These are phyloP conservation scores for Lochmaea crataegi DNA, from an alignment of 2,888 invertebrate genomes.

Conservation along the genomic window DNA sequence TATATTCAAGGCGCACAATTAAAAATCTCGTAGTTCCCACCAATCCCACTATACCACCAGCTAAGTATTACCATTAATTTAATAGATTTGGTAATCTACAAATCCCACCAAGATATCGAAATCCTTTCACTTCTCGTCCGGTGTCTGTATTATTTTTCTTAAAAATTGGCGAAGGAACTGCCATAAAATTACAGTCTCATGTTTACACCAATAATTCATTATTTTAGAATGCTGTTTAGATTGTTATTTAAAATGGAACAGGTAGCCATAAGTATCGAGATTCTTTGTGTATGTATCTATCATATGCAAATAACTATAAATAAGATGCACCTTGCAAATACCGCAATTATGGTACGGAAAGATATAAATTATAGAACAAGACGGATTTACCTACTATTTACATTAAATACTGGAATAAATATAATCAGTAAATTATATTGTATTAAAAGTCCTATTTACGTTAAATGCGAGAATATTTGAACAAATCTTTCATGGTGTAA, in stretches of 20 bases:
- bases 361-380: slow-evolving; percentile 19
- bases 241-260: neutral
- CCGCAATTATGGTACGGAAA: slow-evolving; percentile 22
- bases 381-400: slow-evolving; percentile 20
- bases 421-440: slow-evolving; percentile 1
- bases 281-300: neutral
- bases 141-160: neutral
- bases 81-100: slow-evolving; percentile 21
- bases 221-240: neutral
- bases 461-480: neutral
- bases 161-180: neutral
- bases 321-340: slow-evolving; percentile 28
- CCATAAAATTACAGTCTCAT: neutral
- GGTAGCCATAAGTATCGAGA: neutral
- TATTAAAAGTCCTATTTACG: neutral
- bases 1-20: neutral
- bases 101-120: slow-evolving; percentile 3
- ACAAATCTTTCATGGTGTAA: neutral
- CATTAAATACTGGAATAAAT: slow-evolving; percentile 7
- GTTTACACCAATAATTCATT: neutral
- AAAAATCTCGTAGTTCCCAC: slow-evolving; percentile 10
- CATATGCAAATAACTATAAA: slow-evolving; percentile 25
- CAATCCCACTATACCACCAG: slow-evolving; percentile 20
- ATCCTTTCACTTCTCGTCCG: slow-evolving; percentile 24
- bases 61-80: slow-evolving; percentile 16